Base-by-base conservation (phyloP, 2,888 invertebrate genomes). In the Geophilus truncorum region DNA sequence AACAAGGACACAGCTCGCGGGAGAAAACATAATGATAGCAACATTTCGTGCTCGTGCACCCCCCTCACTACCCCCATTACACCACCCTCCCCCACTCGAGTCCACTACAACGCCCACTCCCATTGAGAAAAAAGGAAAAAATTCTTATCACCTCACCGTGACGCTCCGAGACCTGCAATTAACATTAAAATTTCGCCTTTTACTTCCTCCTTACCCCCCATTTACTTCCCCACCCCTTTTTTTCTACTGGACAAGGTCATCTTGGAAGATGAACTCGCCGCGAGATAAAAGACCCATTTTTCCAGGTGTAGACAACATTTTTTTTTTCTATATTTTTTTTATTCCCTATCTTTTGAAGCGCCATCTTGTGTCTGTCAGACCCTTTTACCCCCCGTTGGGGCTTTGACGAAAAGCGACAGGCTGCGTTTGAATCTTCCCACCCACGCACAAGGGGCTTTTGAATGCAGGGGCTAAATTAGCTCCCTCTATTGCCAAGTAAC, bases 11-110 rank as follows among this genome's bases (percentile, higher is more conserved):
- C 70, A 12, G 70, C 70, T 70, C 28, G 70, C 70, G 70, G 70
- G 70, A 70, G 70, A 70, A 70, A 70, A 70, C 70, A 70, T 70
- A 70, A 70, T 70, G 70, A 70, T 70, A 70, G 70, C 70, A 70
- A 70, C 70, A 70, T 70, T 70, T 70, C 70, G 70, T 70, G 70
- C 70, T 25, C 70, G 70, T 28, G 70, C 28, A 70, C 28, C 51
- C 70, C 70, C 28, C 15, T 6, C 28, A 1, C 70, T n/a, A 7
- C 28, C 70, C 70, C 28, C 70, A n/a, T n/a, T n/a, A 18, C 23
- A 6, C 1, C 28, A 10, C 28, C 62, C 62, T 25, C 62, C 21
- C 9, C 25, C 62, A 28, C 51, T 9, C 18, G 51, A 32, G 9
- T 32, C 12, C 70, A 23, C 28, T 70, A 9, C 10, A 23, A 62